Conservation (phyloP, 1,140 invertebrate genomes). For the Pseudomyrmex dendroicus region DNA sequence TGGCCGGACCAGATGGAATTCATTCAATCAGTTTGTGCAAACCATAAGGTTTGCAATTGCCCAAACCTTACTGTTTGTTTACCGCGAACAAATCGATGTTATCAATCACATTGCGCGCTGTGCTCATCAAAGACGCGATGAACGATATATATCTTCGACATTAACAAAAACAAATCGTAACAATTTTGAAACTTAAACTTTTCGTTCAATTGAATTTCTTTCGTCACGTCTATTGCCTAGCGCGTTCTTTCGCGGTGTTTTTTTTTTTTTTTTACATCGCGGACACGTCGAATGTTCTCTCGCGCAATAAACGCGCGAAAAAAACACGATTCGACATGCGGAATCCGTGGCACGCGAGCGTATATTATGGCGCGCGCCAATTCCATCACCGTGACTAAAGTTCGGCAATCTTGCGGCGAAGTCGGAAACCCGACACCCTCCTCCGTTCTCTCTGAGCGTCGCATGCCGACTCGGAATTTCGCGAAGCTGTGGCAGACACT, state of each 20-base stretch:
- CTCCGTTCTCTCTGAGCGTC: background rate
- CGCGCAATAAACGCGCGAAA: background rate
- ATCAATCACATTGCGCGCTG: background rate
- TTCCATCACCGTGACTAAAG: conserved; percentile 31
- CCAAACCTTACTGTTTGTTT: conserved; percentile 6
- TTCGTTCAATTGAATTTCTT: background rate
- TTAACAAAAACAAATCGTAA: background rate
- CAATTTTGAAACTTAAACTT: background rate
- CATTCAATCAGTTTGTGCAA: background rate
- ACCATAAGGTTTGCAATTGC: conserved; percentile 19
- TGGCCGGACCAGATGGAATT: background rate
- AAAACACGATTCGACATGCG: background rate
- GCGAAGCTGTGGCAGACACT: background rate
- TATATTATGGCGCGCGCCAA: conserved; percentile 9
- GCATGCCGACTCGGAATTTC: conserved; percentile 23
- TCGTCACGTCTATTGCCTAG: background rate
- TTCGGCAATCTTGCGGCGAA: conserved; percentile 55
- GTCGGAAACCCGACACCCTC: conserved; percentile 14
- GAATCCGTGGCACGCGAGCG: background rate
- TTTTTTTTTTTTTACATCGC: background rate
- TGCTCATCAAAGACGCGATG: too few species aligned
- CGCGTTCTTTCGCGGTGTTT: background rate
- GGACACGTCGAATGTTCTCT: background rate
- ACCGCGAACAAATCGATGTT: background rate
- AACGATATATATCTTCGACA: background rate